Conservation (phyloP, 2,797 vertebrate species). For the Alectoris magna region DNA sequence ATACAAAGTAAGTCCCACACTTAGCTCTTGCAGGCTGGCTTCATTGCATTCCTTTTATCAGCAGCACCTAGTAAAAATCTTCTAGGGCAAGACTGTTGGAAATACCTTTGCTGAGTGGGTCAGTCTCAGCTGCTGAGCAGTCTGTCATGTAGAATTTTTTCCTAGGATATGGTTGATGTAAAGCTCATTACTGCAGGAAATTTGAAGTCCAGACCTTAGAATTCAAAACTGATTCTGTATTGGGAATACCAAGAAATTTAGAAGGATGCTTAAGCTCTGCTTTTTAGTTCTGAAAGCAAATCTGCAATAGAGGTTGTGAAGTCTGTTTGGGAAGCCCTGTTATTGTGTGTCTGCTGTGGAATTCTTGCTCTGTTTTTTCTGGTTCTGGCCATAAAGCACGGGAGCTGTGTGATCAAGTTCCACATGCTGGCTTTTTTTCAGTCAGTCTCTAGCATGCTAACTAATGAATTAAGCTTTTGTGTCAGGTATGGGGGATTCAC, state of each 20-base stretch:
- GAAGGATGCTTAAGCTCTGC: not conserved
- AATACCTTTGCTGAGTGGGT: not conserved
- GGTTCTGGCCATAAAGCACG: not conserved
- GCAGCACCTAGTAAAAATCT: not conserved
- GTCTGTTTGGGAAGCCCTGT: accelerated
- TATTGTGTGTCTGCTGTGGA: not conserved
- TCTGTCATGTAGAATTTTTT: not conserved
- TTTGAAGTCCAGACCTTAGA: not conserved
- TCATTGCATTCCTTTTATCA: not conserved
- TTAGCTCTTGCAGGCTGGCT: not conserved
- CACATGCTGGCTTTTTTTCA: not conserved
- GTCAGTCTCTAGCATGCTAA: accelerated
- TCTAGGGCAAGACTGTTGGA: not conserved
- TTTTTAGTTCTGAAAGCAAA: not conserved
- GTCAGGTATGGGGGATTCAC: accelerated
- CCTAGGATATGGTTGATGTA: not conserved
- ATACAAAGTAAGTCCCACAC: not conserved
- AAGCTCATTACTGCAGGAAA: not conserved
- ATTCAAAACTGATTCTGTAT: not conserved
- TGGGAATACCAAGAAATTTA: not conserved
- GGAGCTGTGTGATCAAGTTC: accelerated
- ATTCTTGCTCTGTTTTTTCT: not conserved
- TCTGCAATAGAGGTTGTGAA: not conserved
- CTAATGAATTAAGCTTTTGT: not conserved
- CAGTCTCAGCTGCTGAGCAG: not conserved